Evolutionary conservation across 2,113 vertebrate species (phyloP).

Genomic region (Origma solitaria): DNA sequence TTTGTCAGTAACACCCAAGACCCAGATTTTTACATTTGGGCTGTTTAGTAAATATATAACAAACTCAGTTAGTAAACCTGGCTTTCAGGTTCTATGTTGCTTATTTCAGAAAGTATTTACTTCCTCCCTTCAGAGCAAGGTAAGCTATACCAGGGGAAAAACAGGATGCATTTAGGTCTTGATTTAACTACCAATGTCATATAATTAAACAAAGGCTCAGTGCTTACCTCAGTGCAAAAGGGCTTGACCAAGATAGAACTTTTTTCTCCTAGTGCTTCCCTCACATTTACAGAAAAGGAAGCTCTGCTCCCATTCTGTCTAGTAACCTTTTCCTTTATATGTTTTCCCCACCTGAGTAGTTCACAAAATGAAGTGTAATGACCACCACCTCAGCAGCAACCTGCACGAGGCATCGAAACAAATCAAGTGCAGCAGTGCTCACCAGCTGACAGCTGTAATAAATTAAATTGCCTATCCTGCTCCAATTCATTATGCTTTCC

Average conservation of each 20-base stretch:
- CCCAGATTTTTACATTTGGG: neutral
- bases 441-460: slow-evolving; percentile 37
- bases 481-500: slow-evolving; percentile 30
- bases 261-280: neutral
- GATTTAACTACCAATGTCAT: neutral
- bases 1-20: neutral
- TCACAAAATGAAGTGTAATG: slow-evolving; percentile 3
- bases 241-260: neutral
- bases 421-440: neutral
- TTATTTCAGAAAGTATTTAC: neutral
- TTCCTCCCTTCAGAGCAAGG: neutral
- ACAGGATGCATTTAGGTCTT: neutral
- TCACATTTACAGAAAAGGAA: neutral
- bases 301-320: neutral
- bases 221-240: neutral
- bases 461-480: slow-evolving; percentile 23
- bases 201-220: neutral
- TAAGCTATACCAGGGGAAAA: neutral
- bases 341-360: slow-evolving; percentile 17
- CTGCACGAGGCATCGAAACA: neutral
- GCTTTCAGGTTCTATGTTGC: neutral
- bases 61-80: neutral
- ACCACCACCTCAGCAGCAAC: neutral
- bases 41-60: neutral
- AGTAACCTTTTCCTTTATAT: neutral